phyloP scores from a whole-genome alignment of 2,797 vertebrate genomes.

The Ibycter americanus region DNA sequence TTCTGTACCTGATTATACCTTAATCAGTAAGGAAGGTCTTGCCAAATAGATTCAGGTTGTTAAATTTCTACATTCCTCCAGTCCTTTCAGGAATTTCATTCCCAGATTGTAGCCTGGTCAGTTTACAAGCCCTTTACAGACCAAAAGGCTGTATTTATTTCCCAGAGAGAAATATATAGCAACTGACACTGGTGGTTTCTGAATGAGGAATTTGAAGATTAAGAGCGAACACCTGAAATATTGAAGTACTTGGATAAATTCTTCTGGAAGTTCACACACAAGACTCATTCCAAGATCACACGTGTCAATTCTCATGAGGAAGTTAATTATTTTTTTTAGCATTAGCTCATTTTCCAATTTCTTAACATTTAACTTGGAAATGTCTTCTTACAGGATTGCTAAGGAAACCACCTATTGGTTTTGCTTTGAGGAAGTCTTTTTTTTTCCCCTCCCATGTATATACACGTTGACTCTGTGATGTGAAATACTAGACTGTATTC shows the following conservation, averaged over 20 bases:
- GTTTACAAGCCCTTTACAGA: background rate
- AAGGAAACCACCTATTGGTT: background rate
- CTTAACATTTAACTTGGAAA: background rate
- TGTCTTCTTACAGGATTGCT: background rate
- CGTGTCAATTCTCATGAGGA: background rate
- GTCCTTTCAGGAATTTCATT: background rate
- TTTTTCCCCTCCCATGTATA: background rate
- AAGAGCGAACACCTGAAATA: background rate
- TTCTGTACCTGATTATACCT: background rate
- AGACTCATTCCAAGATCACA: background rate
- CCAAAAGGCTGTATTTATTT: background rate
- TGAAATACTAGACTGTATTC: background rate
- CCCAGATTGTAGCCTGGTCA: background rate
- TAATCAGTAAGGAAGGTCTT: background rate
- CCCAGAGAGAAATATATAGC: background rate
- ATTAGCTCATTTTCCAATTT: background rate
- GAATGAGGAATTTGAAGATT: background rate
- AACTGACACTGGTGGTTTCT: background rate
- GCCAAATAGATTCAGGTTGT: background rate
- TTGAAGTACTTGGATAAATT: background rate
- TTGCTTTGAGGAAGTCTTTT: background rate
- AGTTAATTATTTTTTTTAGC: background rate
- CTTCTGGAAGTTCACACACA: background rate
- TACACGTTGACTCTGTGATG: background rate
- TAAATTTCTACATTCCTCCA: background rate